Base-by-base conservation (phyloP, 2,113 vertebrate species). In the Protobothrops flavoviridis region DNA sequence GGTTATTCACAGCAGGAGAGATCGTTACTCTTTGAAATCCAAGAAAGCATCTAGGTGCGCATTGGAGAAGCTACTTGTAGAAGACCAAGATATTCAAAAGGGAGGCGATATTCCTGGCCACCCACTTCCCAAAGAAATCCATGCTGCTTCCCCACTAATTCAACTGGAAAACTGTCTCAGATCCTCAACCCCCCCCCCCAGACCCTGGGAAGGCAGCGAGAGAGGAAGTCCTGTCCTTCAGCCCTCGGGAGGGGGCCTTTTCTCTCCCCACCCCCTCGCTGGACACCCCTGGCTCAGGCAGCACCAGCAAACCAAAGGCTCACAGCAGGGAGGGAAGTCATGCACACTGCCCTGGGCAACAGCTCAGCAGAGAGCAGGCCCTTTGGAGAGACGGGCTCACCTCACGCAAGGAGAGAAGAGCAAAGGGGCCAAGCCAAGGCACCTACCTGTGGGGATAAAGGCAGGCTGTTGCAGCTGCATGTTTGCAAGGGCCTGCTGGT, bases 401-500 rank as follows among this genome's bases (percentile, higher is more conserved):
- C 5, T 2, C 64, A 2, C n/a, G 6, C 69, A 1, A 1, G 0
- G 7, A 3, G 21, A 43, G 33, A 3, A 21, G 74, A 81, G 33
- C 74, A 0, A 20, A 39, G n/a, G n/a, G 69, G 64, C 64, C 13
- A 1, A 33, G 64, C n/a, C 13, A 7, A 74, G 87, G 87, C 85
- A 93, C 99, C 98, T 98, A 99, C 99, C 99, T 97, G 98, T 98
- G 55, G 99, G 98, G 97, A 99, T 98, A 95, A 99, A 99, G 69
- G 99, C 94, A 90, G 98, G 98, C 97, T 99, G 99, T 59, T 99
- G 99, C 95, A 99, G 98, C 97, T 99, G 99, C 98, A 99, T 98
- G 98, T 98, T 99, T 95, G 99, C 98, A 97, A 99, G 97, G 97
- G 99, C 98, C 97, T 99, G 99, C 97, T 99, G 99, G 98, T 99